These are phyloP conservation scores for Kryptolebias marmoratus DNA, from an alignment of 2,113 vertebrate species.

Conservation along the genomic window DNA sequence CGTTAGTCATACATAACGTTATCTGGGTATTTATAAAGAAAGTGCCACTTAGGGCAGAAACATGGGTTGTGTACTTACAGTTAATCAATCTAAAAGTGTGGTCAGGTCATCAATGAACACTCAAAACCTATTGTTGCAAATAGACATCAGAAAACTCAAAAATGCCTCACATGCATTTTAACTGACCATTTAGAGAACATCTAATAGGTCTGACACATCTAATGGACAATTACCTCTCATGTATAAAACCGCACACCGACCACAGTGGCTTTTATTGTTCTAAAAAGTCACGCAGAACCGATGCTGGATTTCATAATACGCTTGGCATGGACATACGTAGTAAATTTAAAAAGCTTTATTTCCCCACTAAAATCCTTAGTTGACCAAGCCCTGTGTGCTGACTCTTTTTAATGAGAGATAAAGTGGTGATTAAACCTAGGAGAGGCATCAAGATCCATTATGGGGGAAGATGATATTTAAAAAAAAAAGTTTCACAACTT, in stretches of 20 bases:
- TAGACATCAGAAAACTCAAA: conserved; percentile 41
- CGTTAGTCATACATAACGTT: neutral
- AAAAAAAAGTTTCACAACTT: conserved; percentile 20
- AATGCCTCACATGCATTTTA: conserved; percentile 57
- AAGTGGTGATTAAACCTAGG: conserved; percentile 60
- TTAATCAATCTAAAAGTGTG: conserved; percentile 31
- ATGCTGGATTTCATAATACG: conserved; percentile 43
- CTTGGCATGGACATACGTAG: conserved; percentile 30
- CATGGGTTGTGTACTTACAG: conserved; percentile 8
- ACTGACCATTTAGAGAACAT: conserved; percentile 37
- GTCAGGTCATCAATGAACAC: conserved; percentile 23
- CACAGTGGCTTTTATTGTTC: conserved; percentile 64
- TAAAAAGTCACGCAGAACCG: conserved; percentile 44
- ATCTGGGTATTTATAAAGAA: neutral
- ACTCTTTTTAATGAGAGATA: conserved; percentile 48
- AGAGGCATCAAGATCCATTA: conserved; percentile 40
- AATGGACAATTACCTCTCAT: conserved; percentile 65
- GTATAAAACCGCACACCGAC: conserved; percentile 56
- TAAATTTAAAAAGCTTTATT: conserved; percentile 42
- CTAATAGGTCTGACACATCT: conserved; percentile 53
- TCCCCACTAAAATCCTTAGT: conserved; percentile 47
- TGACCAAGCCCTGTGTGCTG: conserved; percentile 47
- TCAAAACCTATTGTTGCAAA: conserved; percentile 52
- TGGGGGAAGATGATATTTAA: neutral
- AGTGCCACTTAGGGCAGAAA: conserved; percentile 3